Base-by-base conservation (phyloP, 2,888 invertebrate species). In the Lampropteryx suffumata region DNA sequence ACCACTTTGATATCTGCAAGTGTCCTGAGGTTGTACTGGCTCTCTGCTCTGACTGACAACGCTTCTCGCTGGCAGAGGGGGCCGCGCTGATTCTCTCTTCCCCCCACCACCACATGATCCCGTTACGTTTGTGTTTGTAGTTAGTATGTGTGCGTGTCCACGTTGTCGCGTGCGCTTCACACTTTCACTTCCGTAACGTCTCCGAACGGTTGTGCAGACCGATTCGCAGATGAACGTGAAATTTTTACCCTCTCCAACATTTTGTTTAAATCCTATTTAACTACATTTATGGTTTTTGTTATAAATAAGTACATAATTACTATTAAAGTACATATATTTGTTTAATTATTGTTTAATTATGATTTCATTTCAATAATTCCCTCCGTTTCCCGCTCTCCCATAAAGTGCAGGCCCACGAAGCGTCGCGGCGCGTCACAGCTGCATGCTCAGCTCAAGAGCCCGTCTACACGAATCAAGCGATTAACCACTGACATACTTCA, bases 331-430 rank as follows among this genome's bases (percentile, higher is more conserved):
- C n/a, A n/a, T n/a, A n/a, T 34, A 10, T 11, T n/a, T 24, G 33
- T 39, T 30, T 28, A 11, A 27, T 50, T 33, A 34, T 43, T 3
- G 7, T 9, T 8, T 14, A 10, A 10, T 36, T 41, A 27, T 28
- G 17, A 29, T 42, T 54, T 24, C 1, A n/a, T 51, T 43, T 50
- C 6, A 39, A 46, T 57, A 21, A 9, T 39, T 55, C 40, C 29
- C 36, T 47, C 52, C 39, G 21, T 29, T 13, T 34, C 45, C 46
- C 42, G 34, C 26, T 36, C 36, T 27, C 48, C 43, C 40, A 40
- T n/a, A 41, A 56, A 43, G 84, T 84, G 86, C 88, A 82, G 68
- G 88, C 88, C 88, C 88, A 87, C 88, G 85, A 75, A 80, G 84
- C 62, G 84, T 84, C 79, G 58, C 60, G 55, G 63, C 66, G 65